Evolutionary conservation across 2,888 invertebrate species (phyloP), one percentile per base, ranked within the genome.

Genomic region (Leucoma salicis): DNA sequence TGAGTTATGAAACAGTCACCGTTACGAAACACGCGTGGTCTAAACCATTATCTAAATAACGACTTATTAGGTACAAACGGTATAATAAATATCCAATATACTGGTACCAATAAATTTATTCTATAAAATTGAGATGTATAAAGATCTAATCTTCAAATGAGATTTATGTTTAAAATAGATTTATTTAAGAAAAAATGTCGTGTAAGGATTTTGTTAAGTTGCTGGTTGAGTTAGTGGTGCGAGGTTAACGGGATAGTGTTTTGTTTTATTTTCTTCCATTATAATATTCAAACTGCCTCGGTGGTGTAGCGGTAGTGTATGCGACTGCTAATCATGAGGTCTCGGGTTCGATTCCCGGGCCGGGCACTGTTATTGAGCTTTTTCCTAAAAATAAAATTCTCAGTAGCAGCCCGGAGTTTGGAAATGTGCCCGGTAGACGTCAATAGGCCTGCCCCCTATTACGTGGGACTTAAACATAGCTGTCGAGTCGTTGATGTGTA

Each of bases 61-160:
- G 78, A 80, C 77, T 78, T 79, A 86, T 86, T 84, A 85, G 78
- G 85, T 82, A 83, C 79, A 78, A 63, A 73, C 74, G 51, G 56
- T 66, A 64, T 64, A 71, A 84, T 83, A 86, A 84, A 85, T 84
- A 82, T 66, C 53, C 45, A 42, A 66, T 70, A 74, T 67, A 70
- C 54, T 65, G 68, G 67, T 59, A 71, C 73, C 73, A 73, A 83
- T 82, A 84, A 82, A 87, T 86, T 84, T 78, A 78, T 74, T 74
- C 75, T 78, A 44, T 39, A 80, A 84, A 83, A 87, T 87, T 87
- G 83, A 87, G 86, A 82, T 76, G 75, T 84, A 84, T 72, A 67
- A 70, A 82, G 87, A 88, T 88, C 86, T 88, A 86, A 88, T 88
- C 87, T 82, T 49, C 37, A 46, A 46, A 53, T 35, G 61, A 77